These are phyloP conservation scores for Eupithecia subfuscata DNA, from an alignment of 2,888 invertebrate genomes.

Conservation along the genomic window DNA sequence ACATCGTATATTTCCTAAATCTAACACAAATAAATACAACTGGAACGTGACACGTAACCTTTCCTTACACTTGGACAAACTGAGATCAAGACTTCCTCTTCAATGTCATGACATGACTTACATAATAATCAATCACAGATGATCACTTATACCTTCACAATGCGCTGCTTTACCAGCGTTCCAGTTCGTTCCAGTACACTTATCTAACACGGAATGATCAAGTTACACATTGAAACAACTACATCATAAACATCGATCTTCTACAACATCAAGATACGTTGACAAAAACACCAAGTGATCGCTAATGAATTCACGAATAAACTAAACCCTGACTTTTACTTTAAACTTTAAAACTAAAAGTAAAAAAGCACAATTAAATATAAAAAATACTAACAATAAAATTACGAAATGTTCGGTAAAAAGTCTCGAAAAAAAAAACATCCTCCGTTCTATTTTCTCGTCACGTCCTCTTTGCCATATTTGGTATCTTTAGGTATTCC, in stretches of 20 bases:
- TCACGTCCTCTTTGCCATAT: background rate
- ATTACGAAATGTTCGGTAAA: background rate
- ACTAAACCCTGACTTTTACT: background rate
- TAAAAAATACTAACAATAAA: background rate
- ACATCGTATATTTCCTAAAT: constrained; percentile 8
- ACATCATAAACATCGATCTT: background rate
- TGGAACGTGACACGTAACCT: constrained; percentile 26
- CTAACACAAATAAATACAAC: constrained; percentile 21
- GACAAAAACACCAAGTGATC: background rate
- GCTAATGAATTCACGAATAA: background rate
- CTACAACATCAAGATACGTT: constrained; percentile 6
- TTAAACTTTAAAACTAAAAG: background rate
- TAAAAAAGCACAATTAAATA: background rate
- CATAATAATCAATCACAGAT: constrained; percentile 38
- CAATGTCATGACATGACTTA: constrained; percentile 26
- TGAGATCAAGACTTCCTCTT: background rate
- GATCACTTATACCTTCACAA: constrained; percentile 22
- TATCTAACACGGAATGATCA: constrained; percentile 34
- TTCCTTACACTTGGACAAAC: background rate
- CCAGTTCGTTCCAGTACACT: constrained; percentile 32
- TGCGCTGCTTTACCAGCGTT: constrained; percentile 26
- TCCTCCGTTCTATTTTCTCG: background rate
- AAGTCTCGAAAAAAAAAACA: background rate
- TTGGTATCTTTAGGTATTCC: background rate
- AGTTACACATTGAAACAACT: constrained; percentile 20